Conservation (phyloP, 2,888 invertebrate species). For the Hirtodrosophila alboralis region DNA sequence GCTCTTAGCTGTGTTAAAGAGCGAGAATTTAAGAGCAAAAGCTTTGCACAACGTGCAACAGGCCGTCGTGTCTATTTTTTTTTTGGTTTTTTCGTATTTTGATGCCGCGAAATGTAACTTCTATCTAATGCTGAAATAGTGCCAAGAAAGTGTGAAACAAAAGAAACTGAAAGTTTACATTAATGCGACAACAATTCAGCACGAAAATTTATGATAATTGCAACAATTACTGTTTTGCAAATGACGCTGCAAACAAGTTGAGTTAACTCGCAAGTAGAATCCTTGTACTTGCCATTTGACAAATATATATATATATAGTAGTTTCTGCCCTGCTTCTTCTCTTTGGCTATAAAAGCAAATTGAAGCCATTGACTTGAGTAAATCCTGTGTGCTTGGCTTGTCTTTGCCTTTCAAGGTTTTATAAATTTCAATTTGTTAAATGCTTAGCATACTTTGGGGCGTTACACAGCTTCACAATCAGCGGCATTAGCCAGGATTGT, state of each 20-base stretch:
- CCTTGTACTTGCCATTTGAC: constrained; percentile 26
- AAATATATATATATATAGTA: too few relatives aligned
- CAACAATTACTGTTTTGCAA: constrained; percentile 74
- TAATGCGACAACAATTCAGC: constrained; percentile 69
- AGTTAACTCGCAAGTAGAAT: constrained; percentile 17
- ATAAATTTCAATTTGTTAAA: constrained; percentile 78
- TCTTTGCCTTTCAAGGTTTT: constrained; percentile 45
- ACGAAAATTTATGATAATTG: constrained; percentile 77
- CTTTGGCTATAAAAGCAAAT: constrained; percentile 66
- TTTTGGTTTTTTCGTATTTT: constrained; percentile 57
- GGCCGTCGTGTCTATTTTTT: constrained; percentile 51
- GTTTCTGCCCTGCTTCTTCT: constrained; percentile 13
- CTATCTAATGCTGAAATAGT: constrained; percentile 61
- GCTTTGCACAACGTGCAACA: constrained; percentile 56
- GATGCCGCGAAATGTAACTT: constrained; percentile 46
- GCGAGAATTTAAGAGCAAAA: constrained; percentile 45
- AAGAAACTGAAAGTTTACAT: constrained; percentile 64
- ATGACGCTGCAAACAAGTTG: constrained; percentile 71
- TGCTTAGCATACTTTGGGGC: constrained; percentile 68
- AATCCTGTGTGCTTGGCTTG: constrained; percentile 48
- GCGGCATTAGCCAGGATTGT: constrained; percentile 38
- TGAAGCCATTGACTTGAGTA: constrained; percentile 76
- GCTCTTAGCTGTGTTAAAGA: constrained; percentile 28
- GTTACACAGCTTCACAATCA: constrained; percentile 32
- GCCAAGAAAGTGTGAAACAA: constrained; percentile 51